These are phyloP conservation scores for Macrosoma leucophasiata DNA, from an alignment of 2,888 invertebrate genomes.

Conservation along the genomic window DNA sequence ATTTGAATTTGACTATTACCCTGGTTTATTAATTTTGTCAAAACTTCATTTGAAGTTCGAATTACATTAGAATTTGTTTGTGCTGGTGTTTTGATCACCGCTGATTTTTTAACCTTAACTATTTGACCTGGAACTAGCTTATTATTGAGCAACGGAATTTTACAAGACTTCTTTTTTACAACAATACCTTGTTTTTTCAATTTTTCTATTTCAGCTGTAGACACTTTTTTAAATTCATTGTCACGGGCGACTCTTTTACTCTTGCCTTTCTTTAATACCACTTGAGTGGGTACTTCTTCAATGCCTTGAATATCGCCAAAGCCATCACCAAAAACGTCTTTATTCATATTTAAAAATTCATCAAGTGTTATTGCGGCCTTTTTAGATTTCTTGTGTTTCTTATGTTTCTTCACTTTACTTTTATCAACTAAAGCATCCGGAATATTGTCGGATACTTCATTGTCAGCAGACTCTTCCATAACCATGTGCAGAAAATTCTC, in stretches of 20 bases:
- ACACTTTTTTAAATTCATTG: conserved; percentile 29
- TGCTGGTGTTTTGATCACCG: too few relatives aligned
- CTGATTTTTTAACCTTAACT: too few relatives aligned
- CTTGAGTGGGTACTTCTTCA: conserved; percentile 62
- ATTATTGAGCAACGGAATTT: too few relatives aligned
- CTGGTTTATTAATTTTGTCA: conserved; percentile 57
- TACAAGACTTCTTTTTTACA: conserved; percentile 46
- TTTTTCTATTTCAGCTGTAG: conserved; percentile 49
- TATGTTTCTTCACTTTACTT: conserved; percentile 54
- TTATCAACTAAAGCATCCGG: too few relatives aligned
- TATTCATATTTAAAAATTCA: conserved; percentile 68
- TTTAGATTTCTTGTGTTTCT: conserved; percentile 66
- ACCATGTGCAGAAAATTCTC: conserved; percentile 55
- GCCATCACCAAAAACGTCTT: conserved; percentile 67
- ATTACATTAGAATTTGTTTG: too few relatives aligned
- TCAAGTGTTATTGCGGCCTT: conserved; percentile 64
- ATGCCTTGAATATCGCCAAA: conserved; percentile 63
- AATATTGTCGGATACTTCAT: conserved; percentile 25
- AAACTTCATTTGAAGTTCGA: conserved; percentile 45
- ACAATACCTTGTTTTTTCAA: conserved; percentile 60
- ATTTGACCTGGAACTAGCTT: too few relatives aligned
- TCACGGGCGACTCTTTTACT: conserved; percentile 35
- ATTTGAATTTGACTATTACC: conserved; percentile 62
- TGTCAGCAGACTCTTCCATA: conserved; percentile 44
- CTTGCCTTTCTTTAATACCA: conserved; percentile 53